Evolutionary conservation across 2,797 vertebrate genomes (phyloP).

Genomic region (Octomys mimax): DNA sequence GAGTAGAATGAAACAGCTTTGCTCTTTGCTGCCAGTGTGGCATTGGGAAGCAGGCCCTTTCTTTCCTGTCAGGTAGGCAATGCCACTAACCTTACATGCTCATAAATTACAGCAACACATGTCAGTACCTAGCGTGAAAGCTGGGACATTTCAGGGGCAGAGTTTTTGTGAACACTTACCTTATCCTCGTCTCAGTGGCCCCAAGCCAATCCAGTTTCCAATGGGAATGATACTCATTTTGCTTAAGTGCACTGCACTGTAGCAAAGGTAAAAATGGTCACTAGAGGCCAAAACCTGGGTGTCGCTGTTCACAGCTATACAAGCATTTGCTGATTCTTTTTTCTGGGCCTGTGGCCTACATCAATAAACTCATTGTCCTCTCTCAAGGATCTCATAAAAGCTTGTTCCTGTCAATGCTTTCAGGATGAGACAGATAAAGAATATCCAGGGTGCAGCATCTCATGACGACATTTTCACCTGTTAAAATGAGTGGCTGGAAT

Average conservation of each 20-base stretch:
- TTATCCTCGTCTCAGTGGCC: background rate
- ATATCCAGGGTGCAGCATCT: background rate
- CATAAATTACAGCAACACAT: background rate
- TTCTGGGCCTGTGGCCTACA: background rate
- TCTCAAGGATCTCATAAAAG: background rate
- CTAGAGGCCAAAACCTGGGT: background rate
- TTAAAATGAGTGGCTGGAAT: constrained; percentile 75
- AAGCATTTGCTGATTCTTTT: background rate
- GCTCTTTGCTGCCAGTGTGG: background rate
- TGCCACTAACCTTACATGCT: background rate
- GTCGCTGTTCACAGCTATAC: background rate
- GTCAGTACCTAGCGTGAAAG: background rate
- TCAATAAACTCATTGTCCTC: background rate
- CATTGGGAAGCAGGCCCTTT: background rate
- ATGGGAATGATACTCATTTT: background rate
- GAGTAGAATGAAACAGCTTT: background rate
- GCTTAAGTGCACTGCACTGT: background rate
- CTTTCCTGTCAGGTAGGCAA: background rate
- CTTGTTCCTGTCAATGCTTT: background rate
- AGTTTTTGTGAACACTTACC: background rate
- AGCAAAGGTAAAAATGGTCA: background rate
- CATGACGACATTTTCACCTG: background rate
- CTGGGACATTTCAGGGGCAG: background rate
- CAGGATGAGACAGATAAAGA: constrained; percentile 2
- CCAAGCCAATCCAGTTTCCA: background rate